A percentile compares a stretch with the other conserved stretches of the same genome.
Conservation (phyloP, 2,797 vertebrate species). For the Takifugu rubripes region DNA sequence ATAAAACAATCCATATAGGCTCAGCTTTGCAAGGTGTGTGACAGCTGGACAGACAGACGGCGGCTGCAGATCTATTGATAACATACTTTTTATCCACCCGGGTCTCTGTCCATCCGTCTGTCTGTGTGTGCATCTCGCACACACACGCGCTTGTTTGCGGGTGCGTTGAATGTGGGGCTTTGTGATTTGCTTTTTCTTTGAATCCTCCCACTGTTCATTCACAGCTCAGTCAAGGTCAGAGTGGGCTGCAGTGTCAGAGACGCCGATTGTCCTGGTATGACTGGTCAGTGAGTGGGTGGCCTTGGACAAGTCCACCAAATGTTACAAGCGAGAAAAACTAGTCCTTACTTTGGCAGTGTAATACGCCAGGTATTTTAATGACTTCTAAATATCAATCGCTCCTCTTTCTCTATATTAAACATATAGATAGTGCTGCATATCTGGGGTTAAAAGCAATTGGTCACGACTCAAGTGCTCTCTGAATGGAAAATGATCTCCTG, state of each 20-base stretch:
- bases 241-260: slow-evolving; percentile 61
- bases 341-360: too few species aligned
- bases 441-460: too few species aligned
- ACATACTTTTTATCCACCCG: slow-evolving; percentile 48
- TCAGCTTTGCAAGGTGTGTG: slow-evolving; percentile 63
- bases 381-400: too few species aligned
- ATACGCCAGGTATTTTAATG: too few species aligned
- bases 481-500: too few species aligned
- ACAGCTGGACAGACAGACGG: slow-evolving; percentile 58
- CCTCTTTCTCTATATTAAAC: too few species aligned
- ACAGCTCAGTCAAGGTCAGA: slow-evolving; percentile 70
- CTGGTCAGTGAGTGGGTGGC: slow-evolving; percentile 22
- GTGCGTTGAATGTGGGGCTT: slow-evolving; percentile 63
- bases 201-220: slow-evolving; percentile 75
- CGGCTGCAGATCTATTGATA: slow-evolving; percentile 59
- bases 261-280: slow-evolving; percentile 32
- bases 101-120: slow-evolving; percentile 26
- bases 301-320: neutral
- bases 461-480: too few species aligned
- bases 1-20: slow-evolving; percentile 75
- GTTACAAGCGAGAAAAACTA: too few species aligned
- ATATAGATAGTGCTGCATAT: too few species aligned
- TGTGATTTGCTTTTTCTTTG: slow-evolving; percentile 38
- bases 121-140: slow-evolving; percentile 6
- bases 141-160: slow-evolving; percentile 22